phyloP scores from a whole-genome alignment of 2,888 invertebrate species.

The Odontocolon sp. region DNA sequence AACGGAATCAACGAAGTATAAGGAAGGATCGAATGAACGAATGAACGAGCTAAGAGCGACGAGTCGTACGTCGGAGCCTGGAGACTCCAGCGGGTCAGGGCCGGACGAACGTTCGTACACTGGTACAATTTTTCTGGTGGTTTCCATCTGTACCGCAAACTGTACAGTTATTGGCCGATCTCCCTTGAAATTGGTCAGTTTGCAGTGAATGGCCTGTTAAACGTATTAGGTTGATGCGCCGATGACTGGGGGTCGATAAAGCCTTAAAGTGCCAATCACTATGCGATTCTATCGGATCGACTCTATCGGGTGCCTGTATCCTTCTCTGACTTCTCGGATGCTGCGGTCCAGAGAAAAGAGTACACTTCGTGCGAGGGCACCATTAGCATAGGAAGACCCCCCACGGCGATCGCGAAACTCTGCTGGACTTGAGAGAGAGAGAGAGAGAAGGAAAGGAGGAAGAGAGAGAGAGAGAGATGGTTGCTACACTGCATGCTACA shows the following conservation, averaged over 20 bases:
- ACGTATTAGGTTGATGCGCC: no score
- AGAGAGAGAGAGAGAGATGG: slow-evolving; percentile 1
- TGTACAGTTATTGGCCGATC: no score
- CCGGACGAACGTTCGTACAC: slow-evolving; percentile 66
- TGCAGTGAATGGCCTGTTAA: no score
- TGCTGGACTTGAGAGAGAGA: slow-evolving; percentile 54
- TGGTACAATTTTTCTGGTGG: background rate
- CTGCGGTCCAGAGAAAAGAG: slow-evolving; percentile 44
- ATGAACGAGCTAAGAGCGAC: slow-evolving; percentile 65
- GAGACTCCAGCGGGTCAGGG: slow-evolving; percentile 73
- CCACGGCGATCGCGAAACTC: slow-evolving; percentile 75
- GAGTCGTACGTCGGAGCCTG: slow-evolving; percentile 59
- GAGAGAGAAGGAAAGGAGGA: background rate
- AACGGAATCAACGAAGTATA: background rate
- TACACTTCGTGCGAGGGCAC: slow-evolving; percentile 77
- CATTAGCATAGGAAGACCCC: slow-evolving; percentile 80
- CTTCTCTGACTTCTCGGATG: slow-evolving; percentile 51
- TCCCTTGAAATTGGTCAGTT: no score
- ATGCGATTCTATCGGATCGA: no score
- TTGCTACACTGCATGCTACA: slow-evolving; percentile 69
- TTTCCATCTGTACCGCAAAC: no score
- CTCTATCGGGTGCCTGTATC: no score
- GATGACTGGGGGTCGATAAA: no score
- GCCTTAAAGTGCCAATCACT: no score
- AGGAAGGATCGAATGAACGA: slow-evolving; percentile 36